A percentile compares a stretch with the other conserved stretches of the same genome.
These are phyloP conservation scores for Lagria hirta DNA, from an alignment of 2,888 invertebrate species.

Conservation along the genomic window DNA sequence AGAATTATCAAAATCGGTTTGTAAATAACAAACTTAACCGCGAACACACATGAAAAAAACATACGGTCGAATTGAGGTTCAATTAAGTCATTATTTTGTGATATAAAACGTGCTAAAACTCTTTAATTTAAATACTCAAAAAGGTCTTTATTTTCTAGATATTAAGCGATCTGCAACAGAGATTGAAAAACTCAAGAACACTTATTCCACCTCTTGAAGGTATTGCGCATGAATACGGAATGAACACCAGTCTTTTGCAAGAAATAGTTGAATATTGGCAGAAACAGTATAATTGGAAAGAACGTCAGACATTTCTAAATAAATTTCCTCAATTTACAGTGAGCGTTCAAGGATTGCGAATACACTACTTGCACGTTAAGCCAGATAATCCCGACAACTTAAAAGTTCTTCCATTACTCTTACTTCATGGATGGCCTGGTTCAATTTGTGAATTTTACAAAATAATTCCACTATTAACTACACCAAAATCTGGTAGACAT, in stretches of 20 bases:
- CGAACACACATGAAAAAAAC: no score
- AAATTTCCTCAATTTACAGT: constrained; percentile 69
- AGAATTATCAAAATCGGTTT: no score
- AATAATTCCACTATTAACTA: constrained; percentile 45
- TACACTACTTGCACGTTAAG: constrained; percentile 69
- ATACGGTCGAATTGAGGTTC: no score
- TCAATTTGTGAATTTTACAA: constrained; percentile 83
- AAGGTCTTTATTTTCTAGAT: constrained; percentile 49
- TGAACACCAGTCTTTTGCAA: constrained; percentile 69
- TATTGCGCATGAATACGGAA: constrained; percentile 76
- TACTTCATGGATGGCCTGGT: constrained; percentile 91
- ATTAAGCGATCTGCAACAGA: constrained; percentile 58
- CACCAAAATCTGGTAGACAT: constrained; percentile 9
- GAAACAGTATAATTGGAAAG: constrained; percentile 67
- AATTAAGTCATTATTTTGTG: no score
- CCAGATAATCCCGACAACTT: constrained; percentile 45
- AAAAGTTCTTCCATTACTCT: constrained; percentile 64
- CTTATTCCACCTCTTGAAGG: constrained; percentile 63
- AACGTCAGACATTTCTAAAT: constrained; percentile 64
- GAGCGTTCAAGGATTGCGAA: constrained; percentile 67
- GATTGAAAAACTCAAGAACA: constrained; percentile 56
- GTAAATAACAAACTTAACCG: no score
- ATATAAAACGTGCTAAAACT: no score
- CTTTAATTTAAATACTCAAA: no score
- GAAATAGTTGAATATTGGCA: constrained; percentile 79